Base-by-base conservation (phyloP, 92 coral and sea anemone species). In the Zoanthus sansibaricus region DNA sequence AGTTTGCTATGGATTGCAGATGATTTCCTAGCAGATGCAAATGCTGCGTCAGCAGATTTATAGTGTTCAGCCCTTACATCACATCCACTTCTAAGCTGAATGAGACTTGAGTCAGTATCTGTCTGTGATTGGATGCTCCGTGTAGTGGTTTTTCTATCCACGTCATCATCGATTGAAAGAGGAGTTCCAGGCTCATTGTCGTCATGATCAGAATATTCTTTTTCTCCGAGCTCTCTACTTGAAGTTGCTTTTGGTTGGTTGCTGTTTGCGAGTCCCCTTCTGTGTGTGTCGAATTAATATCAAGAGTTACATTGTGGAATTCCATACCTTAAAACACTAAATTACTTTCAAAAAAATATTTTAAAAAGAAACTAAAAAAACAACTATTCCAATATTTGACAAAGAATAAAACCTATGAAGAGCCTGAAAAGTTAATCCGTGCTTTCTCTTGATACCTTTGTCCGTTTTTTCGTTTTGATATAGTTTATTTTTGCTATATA, bases 51-150 rank as follows among this genome's bases (percentile, higher is more conserved):
- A 47, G 75, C 59, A 37, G 85, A 80, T 21, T 45, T 80, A 12
- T 80, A 80, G 46, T 80, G 74, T 42, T 66, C 20, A 20, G 59
- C 56, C 0, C 32, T 55, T 64, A 56, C 74, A 9, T 61, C 52
- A 5, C 85, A 72, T 37, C 11, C 7, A 4, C 30, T 62, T 59
- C 33, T 80, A 13, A 80, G 46, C 12, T 80, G 73, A 17, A 80
- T 46, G 8, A 80, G 37, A 7, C 85, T 80, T 6, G 61, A 80
- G 44, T 66, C 85, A 59, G 73, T 80, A 42, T 80, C 85, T 13
- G 85, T 80, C 61, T 66, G 85, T 15, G 85, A 80, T 0, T 66
- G 56, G 6, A 61, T 67, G 75, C 85, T 45, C 55, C 66, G 75
- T 9, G 75, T 66, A 2, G 74, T 33, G 2, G 74, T 69, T 69